A percentile compares a stretch with the other conserved stretches of the same genome.
These are phyloP conservation scores for Mustela nigripes DNA, from an alignment of 2,113 vertebrate genomes.

Conservation along the genomic window DNA sequence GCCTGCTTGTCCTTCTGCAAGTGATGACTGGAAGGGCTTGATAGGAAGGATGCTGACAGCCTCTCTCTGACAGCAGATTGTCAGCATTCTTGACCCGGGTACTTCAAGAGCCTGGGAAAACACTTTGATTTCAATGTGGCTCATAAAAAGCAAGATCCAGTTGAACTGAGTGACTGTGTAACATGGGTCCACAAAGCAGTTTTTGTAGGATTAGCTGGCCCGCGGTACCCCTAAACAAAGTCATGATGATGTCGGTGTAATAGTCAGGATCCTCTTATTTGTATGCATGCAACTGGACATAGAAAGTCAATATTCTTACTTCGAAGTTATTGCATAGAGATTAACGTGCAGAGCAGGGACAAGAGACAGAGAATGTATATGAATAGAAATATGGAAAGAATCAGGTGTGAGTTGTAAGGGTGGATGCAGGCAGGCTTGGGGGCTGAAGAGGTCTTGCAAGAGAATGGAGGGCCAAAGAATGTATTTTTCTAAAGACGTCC, in stretches of 20 bases:
- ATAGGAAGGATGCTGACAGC: constrained; percentile 85
- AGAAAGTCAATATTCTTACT: neutral
- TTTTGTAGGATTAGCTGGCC: constrained; percentile 19
- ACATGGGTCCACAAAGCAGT: neutral
- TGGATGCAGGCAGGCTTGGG: neutral
- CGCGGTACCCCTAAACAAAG: neutral
- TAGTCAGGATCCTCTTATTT: neutral
- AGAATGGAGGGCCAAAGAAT: neutral
- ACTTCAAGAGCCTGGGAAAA: constrained; percentile 85
- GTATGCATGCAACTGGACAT: neutral
- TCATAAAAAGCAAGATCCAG: constrained; percentile 59
- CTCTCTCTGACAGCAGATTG: constrained; percentile 81
- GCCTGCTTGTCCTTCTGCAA: constrained; percentile 74
- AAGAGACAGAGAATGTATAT: neutral
- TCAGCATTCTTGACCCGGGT: constrained; percentile 87
- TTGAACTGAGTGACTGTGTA: neutral
- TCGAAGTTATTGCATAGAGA: neutral
- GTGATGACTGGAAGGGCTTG: constrained; percentile 83
- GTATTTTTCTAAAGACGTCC: neutral
- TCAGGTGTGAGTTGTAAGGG: neutral
- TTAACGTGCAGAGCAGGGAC: neutral
- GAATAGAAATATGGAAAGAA: neutral
- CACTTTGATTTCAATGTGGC: constrained; percentile 63
- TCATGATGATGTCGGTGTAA: neutral
- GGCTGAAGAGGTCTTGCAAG: neutral